phyloP scores from a whole-genome alignment of 2,113 vertebrate species.

The Sylvia atricapilla region DNA sequence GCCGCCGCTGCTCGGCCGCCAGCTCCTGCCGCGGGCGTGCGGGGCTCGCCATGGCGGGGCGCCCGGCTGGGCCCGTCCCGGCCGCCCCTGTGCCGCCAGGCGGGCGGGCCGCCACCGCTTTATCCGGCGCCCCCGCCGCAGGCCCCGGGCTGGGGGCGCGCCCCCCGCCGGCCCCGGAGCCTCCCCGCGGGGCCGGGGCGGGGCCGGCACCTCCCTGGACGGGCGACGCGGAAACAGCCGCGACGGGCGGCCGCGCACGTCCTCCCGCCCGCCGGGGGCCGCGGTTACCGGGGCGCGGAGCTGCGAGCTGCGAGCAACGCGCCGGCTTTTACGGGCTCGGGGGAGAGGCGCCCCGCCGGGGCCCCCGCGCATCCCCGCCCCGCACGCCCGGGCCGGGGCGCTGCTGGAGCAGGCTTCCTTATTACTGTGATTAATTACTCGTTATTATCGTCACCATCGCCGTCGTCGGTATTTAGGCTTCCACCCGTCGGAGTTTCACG shows the following conservation, averaged over 20 bases:
- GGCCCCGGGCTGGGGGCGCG: too few species aligned
- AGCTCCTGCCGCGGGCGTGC: too few species aligned
- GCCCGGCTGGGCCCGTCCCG: too few species aligned
- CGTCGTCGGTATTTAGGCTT: neutral
- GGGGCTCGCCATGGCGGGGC: too few species aligned
- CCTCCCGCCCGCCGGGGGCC: neutral
- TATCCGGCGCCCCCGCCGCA: too few species aligned
- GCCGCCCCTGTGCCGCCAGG: too few species aligned
- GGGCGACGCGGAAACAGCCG: constrained; percentile 3
- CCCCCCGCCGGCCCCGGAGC: neutral
- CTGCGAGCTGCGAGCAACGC: neutral
- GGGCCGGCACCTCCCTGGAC: constrained; percentile 6
- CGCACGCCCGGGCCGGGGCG: neutral
- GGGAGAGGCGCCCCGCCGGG: neutral
- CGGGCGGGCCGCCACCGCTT: too few species aligned
- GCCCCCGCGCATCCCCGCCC: neutral
- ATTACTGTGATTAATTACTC: rapidly evolving
- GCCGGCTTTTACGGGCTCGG: rapidly evolving
- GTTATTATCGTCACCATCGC: neutral
- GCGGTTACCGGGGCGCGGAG: neutral
- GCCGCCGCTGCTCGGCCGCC: too few species aligned
- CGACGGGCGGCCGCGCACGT: constrained; percentile 43
- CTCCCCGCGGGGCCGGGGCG: neutral
- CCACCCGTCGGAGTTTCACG: neutral
- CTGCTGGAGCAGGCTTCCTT: neutral